phyloP scores from a whole-genome alignment of 2,888 invertebrate species.

The Drosophila stalkeri region DNA sequence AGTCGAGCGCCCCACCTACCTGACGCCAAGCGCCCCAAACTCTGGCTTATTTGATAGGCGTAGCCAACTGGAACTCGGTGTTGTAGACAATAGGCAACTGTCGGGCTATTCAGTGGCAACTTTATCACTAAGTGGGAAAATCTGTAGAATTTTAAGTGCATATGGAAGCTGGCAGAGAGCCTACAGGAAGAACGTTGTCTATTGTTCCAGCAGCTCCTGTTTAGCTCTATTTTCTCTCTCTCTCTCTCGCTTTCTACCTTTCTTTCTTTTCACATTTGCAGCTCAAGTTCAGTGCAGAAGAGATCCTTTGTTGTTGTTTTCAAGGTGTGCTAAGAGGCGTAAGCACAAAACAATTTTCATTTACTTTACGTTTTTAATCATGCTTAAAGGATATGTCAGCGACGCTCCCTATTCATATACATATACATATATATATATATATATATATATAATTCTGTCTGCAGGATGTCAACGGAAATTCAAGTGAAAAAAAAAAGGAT shows the following conservation, averaged over 20 bases:
- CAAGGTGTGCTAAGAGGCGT: conserved; percentile 81
- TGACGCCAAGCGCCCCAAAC: conserved; percentile 15
- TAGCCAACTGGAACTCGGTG: conserved; percentile 15
- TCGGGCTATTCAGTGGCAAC: conserved; percentile 66
- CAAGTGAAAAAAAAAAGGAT: conserved; percentile 76
- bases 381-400: conserved; percentile 79
- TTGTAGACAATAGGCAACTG: conserved; percentile 65
- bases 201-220: conserved; percentile 51
- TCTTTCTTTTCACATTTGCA: conserved; percentile 21
- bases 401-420: conserved; percentile 54
- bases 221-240: neutral
- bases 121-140: conserved; percentile 80
- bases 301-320: conserved; percentile 60
- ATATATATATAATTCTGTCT: conserved; percentile 21
- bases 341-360: conserved; percentile 81
- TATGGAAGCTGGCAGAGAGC: conserved; percentile 22
- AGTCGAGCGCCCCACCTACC: conserved; percentile 23
- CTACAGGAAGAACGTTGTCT: conserved; percentile 43
- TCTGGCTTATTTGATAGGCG: conserved; percentile 56
- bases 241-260: neutral
- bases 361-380: conserved; percentile 79
- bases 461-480: conserved; percentile 76
- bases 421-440: neutral
- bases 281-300: conserved; percentile 58
- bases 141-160: conserved; percentile 80